Percentiles rank a stretch among this genome's conserved stretches.
Conservation (phyloP, 2,888 invertebrate genomes). For the Aphidoletes aphidimyza region DNA sequence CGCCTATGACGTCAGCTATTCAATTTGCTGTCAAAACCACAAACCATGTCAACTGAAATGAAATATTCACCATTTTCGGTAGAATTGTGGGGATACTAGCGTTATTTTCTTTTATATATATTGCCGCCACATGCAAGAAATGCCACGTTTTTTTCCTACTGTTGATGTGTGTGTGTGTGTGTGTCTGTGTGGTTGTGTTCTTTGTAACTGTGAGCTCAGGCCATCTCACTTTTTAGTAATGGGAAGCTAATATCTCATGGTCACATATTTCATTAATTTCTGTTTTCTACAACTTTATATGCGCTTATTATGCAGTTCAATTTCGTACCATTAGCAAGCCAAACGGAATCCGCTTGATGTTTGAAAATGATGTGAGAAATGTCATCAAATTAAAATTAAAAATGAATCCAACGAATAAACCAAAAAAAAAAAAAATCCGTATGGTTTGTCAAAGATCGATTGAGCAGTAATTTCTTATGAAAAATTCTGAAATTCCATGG, state of each 20-base stretch:
- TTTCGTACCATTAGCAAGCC: too few relatives aligned
- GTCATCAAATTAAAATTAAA: neutral
- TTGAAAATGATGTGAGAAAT: too few relatives aligned
- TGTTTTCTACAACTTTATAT: constrained; percentile 14
- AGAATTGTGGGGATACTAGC: neutral
- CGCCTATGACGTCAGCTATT: constrained; percentile 54
- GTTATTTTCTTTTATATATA: neutral
- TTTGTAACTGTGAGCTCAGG: too few relatives aligned
- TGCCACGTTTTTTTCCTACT: neutral
- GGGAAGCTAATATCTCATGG: neutral
- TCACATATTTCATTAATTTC: constrained; percentile 17
- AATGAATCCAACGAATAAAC: neutral
- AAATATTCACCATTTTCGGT: constrained; percentile 34
- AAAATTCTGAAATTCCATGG: neutral
- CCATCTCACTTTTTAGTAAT: neutral
- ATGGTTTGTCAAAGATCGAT: neutral
- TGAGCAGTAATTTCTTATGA: neutral
- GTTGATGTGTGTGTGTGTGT: too few relatives aligned
- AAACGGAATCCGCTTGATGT: too few relatives aligned
- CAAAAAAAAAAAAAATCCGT: neutral
- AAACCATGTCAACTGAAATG: constrained; percentile 54
- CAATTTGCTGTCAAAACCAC: constrained; percentile 55
- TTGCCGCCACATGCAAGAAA: neutral
- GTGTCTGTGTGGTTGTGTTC: too few relatives aligned
- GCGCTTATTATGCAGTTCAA: constrained; percentile 12